A percentile compares a stretch with the other conserved stretches of the same genome.
These are phyloP conservation scores for Xerus rutilus DNA, from an alignment of 2,797 vertebrate species.

Conservation along the genomic window DNA sequence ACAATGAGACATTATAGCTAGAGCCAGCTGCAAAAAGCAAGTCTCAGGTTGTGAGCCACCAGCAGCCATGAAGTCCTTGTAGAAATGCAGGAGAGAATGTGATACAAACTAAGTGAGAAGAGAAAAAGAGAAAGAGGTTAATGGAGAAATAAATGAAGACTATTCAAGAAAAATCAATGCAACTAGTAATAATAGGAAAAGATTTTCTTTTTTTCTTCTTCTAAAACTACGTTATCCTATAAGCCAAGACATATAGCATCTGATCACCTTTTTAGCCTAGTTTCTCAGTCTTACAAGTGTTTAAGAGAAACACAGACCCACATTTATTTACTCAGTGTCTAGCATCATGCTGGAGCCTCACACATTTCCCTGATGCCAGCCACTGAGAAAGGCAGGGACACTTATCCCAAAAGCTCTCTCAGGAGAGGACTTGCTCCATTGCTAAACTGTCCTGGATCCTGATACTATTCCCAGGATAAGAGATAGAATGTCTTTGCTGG, in stretches of 20 bases:
- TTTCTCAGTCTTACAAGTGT: background rate
- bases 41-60: slow-evolving; percentile 7
- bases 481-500: background rate
- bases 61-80: background rate
- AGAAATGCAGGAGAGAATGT: slow-evolving; percentile 27
- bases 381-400: background rate
- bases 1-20: slow-evolving; percentile 31
- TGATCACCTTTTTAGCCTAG: background rate
- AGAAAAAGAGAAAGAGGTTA: slow-evolving; percentile 4
- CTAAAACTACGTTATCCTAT: background rate
- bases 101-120: background rate
- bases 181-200: background rate
- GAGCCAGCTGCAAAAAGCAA: background rate
- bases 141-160: slow-evolving; percentile 33
- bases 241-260: background rate
- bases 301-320: background rate
- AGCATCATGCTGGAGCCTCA: background rate
- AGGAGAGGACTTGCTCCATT: background rate
- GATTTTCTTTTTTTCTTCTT: slow-evolving; percentile 42
- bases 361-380: background rate
- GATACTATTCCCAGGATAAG: background rate
- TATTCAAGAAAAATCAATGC: background rate
- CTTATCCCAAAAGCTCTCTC: background rate
- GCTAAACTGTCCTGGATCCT: background rate
- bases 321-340: background rate